A percentile compares a stretch with the other conserved stretches of the same genome.
Conservation (phyloP, 2,797 vertebrate species). For the Euphonia xanthogaster region DNA sequence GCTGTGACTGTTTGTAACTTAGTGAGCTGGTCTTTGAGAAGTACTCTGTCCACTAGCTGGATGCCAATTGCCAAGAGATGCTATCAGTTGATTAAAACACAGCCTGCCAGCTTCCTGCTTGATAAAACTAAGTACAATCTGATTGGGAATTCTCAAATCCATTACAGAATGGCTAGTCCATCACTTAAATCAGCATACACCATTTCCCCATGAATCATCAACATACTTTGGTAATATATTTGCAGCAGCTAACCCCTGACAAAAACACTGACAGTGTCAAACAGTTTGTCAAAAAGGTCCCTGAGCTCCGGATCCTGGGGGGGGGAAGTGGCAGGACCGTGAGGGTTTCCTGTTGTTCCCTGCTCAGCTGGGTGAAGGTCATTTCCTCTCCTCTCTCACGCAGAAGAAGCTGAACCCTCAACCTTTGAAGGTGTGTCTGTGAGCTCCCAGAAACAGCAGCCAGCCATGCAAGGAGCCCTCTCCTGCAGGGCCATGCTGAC, state of each 20-base stretch:
- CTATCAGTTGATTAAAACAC: constrained; percentile 79
- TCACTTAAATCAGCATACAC: constrained; percentile 24
- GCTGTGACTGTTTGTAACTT: constrained; percentile 17
- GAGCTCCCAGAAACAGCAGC: neutral
- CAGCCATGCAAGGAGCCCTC: neutral
- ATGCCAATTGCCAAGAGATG: constrained; percentile 66
- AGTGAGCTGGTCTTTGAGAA: constrained; percentile 18
- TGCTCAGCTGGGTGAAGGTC: constrained; percentile 51
- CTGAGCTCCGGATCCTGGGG: neutral
- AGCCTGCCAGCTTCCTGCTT: constrained; percentile 71
- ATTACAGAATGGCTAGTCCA: constrained; percentile 50
- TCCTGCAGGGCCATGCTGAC: neutral
- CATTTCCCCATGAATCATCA: neutral
- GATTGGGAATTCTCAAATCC: constrained; percentile 60
- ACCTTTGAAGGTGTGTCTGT: neutral
- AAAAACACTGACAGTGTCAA: neutral
- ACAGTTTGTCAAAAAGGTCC: neutral
- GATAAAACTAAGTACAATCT: constrained; percentile 61
- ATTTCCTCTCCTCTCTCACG: constrained; percentile 45
- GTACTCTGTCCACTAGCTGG: constrained; percentile 43
- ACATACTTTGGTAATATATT: neutral
- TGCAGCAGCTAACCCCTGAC: neutral
- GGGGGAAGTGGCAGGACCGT: neutral
- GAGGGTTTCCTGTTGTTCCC: constrained; percentile 56
- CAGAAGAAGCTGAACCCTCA: constrained; percentile 32